Conservation (phyloP, 2,888 invertebrate genomes). For the Chymomyza procnemis region DNA sequence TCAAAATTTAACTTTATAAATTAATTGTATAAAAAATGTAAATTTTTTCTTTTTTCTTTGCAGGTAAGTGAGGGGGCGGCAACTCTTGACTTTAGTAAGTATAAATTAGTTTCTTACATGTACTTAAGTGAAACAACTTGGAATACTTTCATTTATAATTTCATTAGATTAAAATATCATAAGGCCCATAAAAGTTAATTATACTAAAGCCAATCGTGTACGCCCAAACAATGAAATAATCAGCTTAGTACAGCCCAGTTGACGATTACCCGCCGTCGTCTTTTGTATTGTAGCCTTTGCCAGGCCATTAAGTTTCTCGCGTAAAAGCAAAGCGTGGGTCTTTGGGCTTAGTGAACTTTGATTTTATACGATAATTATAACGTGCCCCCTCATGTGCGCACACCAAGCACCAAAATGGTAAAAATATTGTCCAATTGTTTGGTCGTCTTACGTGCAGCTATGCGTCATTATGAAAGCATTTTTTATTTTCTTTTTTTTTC, state of each 20-base stretch:
- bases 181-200: constrained; percentile 42
- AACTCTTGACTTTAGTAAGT: constrained; percentile 29
- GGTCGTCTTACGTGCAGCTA: constrained; percentile 52
- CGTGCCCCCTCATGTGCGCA: constrained; percentile 38
- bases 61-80: constrained; percentile 29
- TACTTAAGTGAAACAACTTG: background rate
- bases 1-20: background rate
- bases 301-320: background rate
- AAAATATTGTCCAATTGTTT: constrained; percentile 8
- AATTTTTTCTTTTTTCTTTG: constrained; percentile 27
- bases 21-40: background rate
- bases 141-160: constrained; percentile 33
- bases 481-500: too few species aligned
- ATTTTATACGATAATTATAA: constrained; percentile 71
- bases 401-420: constrained; percentile 2
- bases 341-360: constrained; percentile 42
- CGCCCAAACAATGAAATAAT: constrained; percentile 41
- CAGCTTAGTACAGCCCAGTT: constrained; percentile 31
- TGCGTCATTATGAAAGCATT: constrained; percentile 49
- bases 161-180: constrained; percentile 47
- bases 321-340: background rate
- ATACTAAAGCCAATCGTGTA: constrained; percentile 14
- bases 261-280: background rate
- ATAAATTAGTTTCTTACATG: constrained; percentile 31
- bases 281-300: constrained; percentile 4